Base-by-base conservation (phyloP, 2,888 invertebrate genomes). In the Colostygia pectinataria region DNA sequence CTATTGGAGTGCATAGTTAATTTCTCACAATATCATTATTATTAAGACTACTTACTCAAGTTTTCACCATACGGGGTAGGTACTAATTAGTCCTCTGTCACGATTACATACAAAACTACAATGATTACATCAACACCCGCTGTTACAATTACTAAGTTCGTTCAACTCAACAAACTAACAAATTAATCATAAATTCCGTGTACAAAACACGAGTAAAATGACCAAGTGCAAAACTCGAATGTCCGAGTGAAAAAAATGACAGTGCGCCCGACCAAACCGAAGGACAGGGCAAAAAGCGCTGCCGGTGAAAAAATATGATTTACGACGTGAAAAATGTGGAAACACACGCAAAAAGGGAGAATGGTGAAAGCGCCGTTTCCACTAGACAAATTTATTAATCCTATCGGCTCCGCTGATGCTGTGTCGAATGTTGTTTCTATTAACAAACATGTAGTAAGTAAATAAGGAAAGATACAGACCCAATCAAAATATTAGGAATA, bases 271-370 rank as follows among this genome's bases (percentile, higher is more conserved):
- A 78, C 76, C 81, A 76, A 80, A 84, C 85, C 84, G 78, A 88
- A 85, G 88, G 85, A 86, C 83, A 80, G 77, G 73, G 80, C 81
- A 88, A 89, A 90, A 90, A 89, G 80, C 82, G 80, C 80, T 80
- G 80, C 83, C 85, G 83, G 84, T 87, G 88, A 89, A 90, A 90
- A 90, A 91, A 90, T 86, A 88, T 91, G 90, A 91, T 91, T 90
- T 90, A 90, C 85, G 59, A 78, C 83, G 80, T 86, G 90, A 90
- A 91, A 91, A 90, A 90, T 90, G 90, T 88, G 87, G 83, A 89
- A 89, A 87, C 85, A 88, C 86, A 83, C 86, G 82, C 81, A 85
- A 78, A 85, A 86, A 84, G 80, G 80, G 78, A 78, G 70, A 72
- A 77, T 71, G 83, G 82, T 82, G 86, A 86, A 87, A 87, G 82